Evolutionary conservation across 2,888 invertebrate species (phyloP).

Genomic region (Andrena bucephala): DNA sequence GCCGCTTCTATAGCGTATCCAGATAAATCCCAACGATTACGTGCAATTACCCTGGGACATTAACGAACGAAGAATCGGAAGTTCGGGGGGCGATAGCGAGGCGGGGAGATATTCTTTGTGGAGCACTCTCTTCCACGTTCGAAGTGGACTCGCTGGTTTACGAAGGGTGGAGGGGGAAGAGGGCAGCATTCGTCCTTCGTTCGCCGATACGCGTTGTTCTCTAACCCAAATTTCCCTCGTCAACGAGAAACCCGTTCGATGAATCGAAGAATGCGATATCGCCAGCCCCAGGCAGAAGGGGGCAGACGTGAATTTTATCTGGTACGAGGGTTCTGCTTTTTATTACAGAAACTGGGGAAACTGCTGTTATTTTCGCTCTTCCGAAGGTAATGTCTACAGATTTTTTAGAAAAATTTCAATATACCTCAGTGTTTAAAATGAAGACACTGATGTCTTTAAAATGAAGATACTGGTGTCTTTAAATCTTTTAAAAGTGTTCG

Average conservation of each 20-base stretch:
- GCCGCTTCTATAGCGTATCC: neutral
- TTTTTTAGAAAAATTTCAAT: no score
- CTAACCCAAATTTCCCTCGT: slow-evolving; percentile 14
- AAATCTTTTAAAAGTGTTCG: no score
- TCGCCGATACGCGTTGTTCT: slow-evolving; percentile 3
- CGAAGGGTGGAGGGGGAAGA: neutral
- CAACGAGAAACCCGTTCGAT: neutral
- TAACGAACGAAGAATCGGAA: slow-evolving; percentile 55
- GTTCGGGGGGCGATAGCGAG: slow-evolving; percentile 33
- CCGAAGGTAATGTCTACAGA: no score
- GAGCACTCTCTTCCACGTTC: slow-evolving; percentile 1
- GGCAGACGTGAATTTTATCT: neutral
- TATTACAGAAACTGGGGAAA: neutral
- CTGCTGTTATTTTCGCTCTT: no score
- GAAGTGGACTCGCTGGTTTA: slow-evolving; percentile 6
- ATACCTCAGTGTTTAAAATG: no score
- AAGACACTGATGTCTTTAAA: no score
- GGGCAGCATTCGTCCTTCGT: neutral
- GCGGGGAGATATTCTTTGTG: slow-evolving; percentile 31
- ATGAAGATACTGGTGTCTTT: no score
- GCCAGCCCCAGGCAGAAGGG: neutral
- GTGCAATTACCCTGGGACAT: slow-evolving; percentile 53
- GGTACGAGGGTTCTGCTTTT: neutral
- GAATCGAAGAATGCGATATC: slow-evolving; percentile 7
- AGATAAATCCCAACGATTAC: slow-evolving; percentile 59